Conservation (phyloP, 2,113 vertebrate species). For the Mesembrinibis cayennensis region DNA sequence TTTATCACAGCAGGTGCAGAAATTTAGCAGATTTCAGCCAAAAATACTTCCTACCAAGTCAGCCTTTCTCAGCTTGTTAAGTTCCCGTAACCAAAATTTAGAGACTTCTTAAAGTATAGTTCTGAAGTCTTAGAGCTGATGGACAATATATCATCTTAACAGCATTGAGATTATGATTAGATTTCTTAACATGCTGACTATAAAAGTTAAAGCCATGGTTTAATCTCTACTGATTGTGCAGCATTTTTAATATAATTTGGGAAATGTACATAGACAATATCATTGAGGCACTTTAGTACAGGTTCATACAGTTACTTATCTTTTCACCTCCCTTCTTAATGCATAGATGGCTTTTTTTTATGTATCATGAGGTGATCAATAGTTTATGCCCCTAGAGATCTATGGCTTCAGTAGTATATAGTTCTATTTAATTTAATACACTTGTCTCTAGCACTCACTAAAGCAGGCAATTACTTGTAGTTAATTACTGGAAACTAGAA, state of each 20-base stretch:
- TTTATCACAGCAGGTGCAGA: slow-evolving; percentile 57
- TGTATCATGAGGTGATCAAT: not conserved
- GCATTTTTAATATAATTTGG: not conserved
- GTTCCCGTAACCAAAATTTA: not conserved
- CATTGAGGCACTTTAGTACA: not conserved
- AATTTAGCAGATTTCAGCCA: slow-evolving; percentile 32
- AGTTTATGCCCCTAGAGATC: not conserved
- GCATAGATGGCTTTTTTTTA: not conserved
- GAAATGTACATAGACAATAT: not conserved
- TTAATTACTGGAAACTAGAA: not conserved
- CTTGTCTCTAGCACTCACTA: not conserved
- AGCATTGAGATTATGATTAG: not conserved
- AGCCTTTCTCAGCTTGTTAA: not conserved
- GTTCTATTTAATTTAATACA: not conserved
- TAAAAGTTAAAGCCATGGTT: slow-evolving; percentile 4
- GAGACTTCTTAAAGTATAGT: not conserved
- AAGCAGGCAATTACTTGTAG: not conserved
- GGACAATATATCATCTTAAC: not conserved
- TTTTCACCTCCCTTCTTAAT: not conserved
- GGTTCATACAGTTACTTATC: not conserved
- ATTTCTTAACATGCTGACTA: not conserved
- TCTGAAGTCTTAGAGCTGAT: not conserved
- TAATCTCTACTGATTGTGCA: not conserved
- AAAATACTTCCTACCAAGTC: slow-evolving; percentile 34
- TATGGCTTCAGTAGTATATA: not conserved